Base-by-base conservation (phyloP, 2,888 invertebrate genomes). In the Tromatobia lineatoria region DNA sequence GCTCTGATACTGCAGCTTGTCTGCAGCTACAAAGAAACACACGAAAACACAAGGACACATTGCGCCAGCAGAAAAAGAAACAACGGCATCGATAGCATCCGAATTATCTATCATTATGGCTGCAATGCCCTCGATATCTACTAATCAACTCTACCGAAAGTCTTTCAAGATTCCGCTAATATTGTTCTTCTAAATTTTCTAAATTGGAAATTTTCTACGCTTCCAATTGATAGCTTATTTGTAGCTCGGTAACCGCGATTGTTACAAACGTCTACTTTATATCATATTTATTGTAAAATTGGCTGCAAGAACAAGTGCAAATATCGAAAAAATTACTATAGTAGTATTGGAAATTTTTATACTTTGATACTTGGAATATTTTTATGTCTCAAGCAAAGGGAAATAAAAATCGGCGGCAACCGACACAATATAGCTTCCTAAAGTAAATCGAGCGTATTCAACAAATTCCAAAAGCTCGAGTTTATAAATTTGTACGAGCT, bases 1-100 rank as follows among this genome's bases (percentile, higher is more conserved):
- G 94, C 95, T 96, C 94, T 95, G 95, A 94, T 95, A 95, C 91
- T 95, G 95, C 94, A 95, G 94, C 92, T 95, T 95, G 91, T 95
- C 95, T 92, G 94, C 94, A 94, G 94, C 94, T 93, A 94, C 91
- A 91, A 91, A 91, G 93, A 92, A 93, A 93, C 92, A 93, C 91
- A 92, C 90, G 90, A 91, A 91, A 91, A 90, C 88, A 85, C 71
- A 76, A 77, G 81, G 79, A 85, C 82, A 82, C 75, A 86, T 82
- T 86, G 82, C 80, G 86, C 85, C 87, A 86, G 78, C 38, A 78
- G 20, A 18, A 29, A 70, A 61, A 59, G 67, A 61, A 59, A 76
- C 69, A 50, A 70, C 7, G 54, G 25, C 18, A 59, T 64, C 13
- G 50, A 61, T 47, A 50, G 29, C 13, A 47, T 50, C 34, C 47